phyloP scores from a whole-genome alignment of 1,140 invertebrate genomes.

The Sitobion miscanthi region DNA sequence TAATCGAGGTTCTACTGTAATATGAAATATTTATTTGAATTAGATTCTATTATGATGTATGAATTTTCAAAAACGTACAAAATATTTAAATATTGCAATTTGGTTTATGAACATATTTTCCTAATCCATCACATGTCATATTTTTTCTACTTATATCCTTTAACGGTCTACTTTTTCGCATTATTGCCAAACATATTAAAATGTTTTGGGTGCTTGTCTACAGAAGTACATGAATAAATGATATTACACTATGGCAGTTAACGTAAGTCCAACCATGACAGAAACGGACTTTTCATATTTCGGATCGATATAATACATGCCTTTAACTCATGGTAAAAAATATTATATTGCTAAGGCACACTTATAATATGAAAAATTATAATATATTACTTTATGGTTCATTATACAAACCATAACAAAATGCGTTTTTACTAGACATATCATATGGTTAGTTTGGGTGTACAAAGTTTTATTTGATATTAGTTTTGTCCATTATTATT shows the following conservation, averaged over 20 bases:
- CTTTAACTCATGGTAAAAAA: neutral
- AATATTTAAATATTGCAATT: neutral
- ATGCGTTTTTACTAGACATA: too few species aligned
- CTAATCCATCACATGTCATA: neutral
- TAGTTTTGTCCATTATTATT: too few species aligned
- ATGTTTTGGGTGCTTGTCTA: neutral
- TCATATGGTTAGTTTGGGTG: too few species aligned
- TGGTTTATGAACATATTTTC: neutral
- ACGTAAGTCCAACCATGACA: neutral
- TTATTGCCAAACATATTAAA: neutral
- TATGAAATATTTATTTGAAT: neutral
- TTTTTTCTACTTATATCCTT: neutral
- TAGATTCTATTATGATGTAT: neutral
- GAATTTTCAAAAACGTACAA: neutral
- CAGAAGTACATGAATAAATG: neutral
- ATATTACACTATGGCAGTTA: neutral
- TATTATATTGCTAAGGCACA: neutral
- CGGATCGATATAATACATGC: neutral
- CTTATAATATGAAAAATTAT: neutral
- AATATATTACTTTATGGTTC: too few species aligned
- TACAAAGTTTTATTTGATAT: too few species aligned
- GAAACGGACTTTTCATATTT: neutral
- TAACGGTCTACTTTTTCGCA: neutral
- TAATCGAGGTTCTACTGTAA: too few species aligned
- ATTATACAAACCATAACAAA: too few species aligned